Evolutionary conservation across 2,113 vertebrate species (phyloP).

Genomic region (Myiagra hebetior): DNA sequence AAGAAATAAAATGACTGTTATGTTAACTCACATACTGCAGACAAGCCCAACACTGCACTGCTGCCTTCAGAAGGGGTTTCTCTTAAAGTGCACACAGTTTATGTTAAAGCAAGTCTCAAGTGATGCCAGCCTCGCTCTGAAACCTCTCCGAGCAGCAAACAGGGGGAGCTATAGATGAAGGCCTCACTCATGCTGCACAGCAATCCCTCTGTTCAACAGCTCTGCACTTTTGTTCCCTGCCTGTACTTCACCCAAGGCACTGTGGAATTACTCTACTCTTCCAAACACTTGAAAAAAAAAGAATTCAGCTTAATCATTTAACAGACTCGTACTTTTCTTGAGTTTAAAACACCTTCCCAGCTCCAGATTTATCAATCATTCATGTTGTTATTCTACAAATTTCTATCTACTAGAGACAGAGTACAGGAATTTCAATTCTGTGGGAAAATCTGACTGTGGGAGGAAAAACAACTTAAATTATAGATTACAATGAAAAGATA

Average conservation of each 20-base stretch:
- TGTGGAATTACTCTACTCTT: not conserved
- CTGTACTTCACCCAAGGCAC: not conserved
- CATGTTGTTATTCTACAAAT: slow-evolving; percentile 27
- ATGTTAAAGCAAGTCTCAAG: not conserved
- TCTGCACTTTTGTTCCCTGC: not conserved
- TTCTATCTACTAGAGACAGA: not conserved
- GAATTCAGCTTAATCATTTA: not conserved
- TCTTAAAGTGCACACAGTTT: not conserved
- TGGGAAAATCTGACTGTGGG: not conserved
- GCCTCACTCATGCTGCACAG: not conserved
- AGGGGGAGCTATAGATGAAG: fast-evolving
- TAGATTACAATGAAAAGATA: slow-evolving; percentile 25
- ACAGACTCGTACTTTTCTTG: not conserved
- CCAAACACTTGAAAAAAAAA: not conserved
- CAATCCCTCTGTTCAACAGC: not conserved
- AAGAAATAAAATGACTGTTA: not conserved
- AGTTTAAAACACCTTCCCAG: not conserved
- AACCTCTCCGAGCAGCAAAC: fast-evolving
- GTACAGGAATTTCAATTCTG: not conserved
- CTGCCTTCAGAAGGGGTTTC: not conserved
- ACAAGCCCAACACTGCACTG: not conserved
- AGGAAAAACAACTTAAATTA: slow-evolving; percentile 36
- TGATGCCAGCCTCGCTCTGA: not conserved
- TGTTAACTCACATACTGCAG: not conserved
- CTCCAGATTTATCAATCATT: slow-evolving; percentile 37